Conservation (phyloP, 1,140 invertebrate species). For the Drosophila yakuba region DNA sequence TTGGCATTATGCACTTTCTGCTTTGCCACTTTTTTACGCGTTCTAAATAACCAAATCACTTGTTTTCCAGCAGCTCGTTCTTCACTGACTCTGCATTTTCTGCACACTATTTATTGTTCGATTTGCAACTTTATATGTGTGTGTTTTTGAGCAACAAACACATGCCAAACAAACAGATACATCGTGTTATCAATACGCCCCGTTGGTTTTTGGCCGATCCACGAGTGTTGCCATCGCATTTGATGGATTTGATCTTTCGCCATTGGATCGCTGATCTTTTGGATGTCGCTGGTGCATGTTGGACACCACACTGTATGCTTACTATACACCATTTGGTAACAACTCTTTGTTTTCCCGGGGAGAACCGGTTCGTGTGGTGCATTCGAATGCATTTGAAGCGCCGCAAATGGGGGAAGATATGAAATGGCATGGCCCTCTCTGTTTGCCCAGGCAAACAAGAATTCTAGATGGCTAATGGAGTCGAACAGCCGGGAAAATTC, state of each 20-base stretch:
- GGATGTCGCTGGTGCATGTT: constrained; percentile 11
- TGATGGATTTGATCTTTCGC: constrained; percentile 28
- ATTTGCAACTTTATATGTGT: constrained; percentile 15
- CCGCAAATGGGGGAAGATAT: background rate
- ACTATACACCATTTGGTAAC: constrained; percentile 16
- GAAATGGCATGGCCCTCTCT: background rate
- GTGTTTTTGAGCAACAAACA: constrained; percentile 24
- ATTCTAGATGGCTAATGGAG: constrained; percentile 24
- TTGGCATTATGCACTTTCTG: background rate
- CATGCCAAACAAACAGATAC: constrained; percentile 27
- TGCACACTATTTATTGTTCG: constrained; percentile 18
- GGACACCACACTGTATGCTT: background rate
- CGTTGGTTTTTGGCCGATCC: constrained; percentile 17
- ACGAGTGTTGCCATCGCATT: constrained; percentile 14
- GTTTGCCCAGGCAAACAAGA: constrained; percentile 28
- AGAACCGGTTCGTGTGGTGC: constrained; percentile 21
- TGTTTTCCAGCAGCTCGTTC: no score
- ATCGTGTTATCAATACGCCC: constrained; percentile 30
- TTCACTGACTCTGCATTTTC: constrained; percentile 12
- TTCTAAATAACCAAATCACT: background rate
- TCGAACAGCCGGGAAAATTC: constrained; percentile 28
- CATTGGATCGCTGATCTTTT: constrained; percentile 31
- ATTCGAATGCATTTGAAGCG: constrained; percentile 9
- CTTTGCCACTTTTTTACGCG: background rate
- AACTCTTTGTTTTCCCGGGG: constrained; percentile 4